Evolutionary conservation across 2,797 vertebrate species (phyloP), one percentile per base, ranked within the genome.

Genomic region (Philypnodon macrostomus): DNA sequence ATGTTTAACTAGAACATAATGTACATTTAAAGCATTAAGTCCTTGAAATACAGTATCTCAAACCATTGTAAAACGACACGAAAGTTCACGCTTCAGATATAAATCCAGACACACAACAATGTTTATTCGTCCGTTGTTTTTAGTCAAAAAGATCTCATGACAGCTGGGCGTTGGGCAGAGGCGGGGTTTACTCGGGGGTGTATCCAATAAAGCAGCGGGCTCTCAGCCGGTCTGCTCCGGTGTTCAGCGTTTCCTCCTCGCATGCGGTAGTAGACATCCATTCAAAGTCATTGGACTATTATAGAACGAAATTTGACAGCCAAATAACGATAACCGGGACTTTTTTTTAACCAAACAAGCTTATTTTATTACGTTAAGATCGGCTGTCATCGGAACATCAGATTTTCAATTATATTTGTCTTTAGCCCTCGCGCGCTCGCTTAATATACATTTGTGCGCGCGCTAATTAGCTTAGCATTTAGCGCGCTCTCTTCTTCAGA

Each of bases 341-440:
- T 5, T 18, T 7, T 0, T 1, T 21, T 53, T 42, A 26, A 15
- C 14, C 9, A 4, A 2, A 17, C 33, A 1, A 23, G 12, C 19
- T 21, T 10, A 39, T 21, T 41, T 47, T 33, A 4, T 7, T 12
- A 2, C 1, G 0, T 2, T 14, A n/a, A 26, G 8, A 11, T 55
- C 21, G 57, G 50, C 47, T 35, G 53, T 42, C 23, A 0, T 5
- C 2, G 18, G 11, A 15, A 29, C 3, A 32, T 68, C 70, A 68
- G 8, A 29, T 8, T 30, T 37, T 48, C 17, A 0, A n/a, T 34
- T 44, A 7, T 8, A 4, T 58, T 66, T 54, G 19, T 21, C 17
- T 7, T 67, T 56, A 54, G 82, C 80, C 77, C 84, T 84, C 85
- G 76, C 81, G 70, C 83, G 77, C 71, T 70, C 48, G 50, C 11